Conservation (phyloP, 2,113 vertebrate species). For the Ceratotherium simum region DNA sequence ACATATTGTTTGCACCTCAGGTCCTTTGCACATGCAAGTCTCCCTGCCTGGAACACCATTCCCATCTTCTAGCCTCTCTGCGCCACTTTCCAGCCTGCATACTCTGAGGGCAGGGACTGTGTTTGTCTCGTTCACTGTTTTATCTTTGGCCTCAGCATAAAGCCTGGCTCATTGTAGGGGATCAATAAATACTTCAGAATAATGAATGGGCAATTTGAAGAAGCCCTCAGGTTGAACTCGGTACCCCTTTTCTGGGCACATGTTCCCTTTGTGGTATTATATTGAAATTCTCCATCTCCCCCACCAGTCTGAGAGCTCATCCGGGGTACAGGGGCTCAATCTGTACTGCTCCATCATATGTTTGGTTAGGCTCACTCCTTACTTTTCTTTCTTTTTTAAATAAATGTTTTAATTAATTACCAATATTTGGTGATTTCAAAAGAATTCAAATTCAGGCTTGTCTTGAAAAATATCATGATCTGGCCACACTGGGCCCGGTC, state of each 20-base stretch:
- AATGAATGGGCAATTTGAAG: background rate
- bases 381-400: background rate
- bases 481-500: background rate
- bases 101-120: background rate
- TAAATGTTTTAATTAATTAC: background rate
- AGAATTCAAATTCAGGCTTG: slow-evolving; percentile 3
- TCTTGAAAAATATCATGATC: background rate
- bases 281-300: background rate
- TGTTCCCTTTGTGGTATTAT: background rate
- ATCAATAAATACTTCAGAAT: background rate
- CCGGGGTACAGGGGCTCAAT: background rate
- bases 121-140: background rate
- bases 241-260: background rate
- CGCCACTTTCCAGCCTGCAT: background rate
- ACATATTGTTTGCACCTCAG: background rate
- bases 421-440: background rate
- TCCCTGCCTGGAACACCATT: background rate
- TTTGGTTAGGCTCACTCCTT: background rate
- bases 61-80: background rate
- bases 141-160: background rate
- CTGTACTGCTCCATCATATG: background rate
- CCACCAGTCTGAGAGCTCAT: background rate
- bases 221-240: background rate
- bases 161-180: background rate
- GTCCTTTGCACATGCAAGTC: background rate